Conservation (phyloP, 2,888 invertebrate species). For the Bellardia bayeri region DNA sequence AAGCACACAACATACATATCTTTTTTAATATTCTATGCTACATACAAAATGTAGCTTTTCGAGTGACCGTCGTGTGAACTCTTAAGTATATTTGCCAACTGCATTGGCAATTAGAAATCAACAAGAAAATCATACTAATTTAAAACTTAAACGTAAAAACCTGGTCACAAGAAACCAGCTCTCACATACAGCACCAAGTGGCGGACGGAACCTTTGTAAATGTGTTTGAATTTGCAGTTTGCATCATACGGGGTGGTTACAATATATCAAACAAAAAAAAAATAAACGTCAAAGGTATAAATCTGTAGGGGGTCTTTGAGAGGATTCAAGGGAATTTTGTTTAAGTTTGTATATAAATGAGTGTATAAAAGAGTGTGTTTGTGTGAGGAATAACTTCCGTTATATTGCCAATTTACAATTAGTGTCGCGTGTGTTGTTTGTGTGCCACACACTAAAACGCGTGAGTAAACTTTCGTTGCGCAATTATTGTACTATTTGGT, state of each 20-base stretch:
- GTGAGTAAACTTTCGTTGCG: slow-evolving; percentile 64
- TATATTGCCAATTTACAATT: slow-evolving; percentile 69
- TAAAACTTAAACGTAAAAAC: slow-evolving; percentile 13
- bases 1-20: too few species aligned
- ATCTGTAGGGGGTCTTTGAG: slow-evolving; percentile 52
- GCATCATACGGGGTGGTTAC: neutral
- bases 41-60: neutral
- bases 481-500: slow-evolving; percentile 64
- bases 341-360: neutral
- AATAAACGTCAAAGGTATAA: neutral
- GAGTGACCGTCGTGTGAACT: neutral
- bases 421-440: slow-evolving; percentile 71
- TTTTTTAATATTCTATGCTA: too few species aligned
- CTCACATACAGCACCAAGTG: slow-evolving; percentile 30
- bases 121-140: slow-evolving; percentile 59
- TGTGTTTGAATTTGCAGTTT: slow-evolving; percentile 1
- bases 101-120: slow-evolving; percentile 51
- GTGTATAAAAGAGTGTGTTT: neutral
- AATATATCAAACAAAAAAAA: too few species aligned
- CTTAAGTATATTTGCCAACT: neutral
- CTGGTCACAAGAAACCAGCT: slow-evolving; percentile 23
- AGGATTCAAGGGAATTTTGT: slow-evolving; percentile 7
- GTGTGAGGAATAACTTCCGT: slow-evolving; percentile 43
- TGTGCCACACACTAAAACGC: slow-evolving; percentile 58
- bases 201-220: slow-evolving; percentile 34